Evolutionary conservation across 2,888 invertebrate species (phyloP).

Genomic region (Drosophila atripex): DNA sequence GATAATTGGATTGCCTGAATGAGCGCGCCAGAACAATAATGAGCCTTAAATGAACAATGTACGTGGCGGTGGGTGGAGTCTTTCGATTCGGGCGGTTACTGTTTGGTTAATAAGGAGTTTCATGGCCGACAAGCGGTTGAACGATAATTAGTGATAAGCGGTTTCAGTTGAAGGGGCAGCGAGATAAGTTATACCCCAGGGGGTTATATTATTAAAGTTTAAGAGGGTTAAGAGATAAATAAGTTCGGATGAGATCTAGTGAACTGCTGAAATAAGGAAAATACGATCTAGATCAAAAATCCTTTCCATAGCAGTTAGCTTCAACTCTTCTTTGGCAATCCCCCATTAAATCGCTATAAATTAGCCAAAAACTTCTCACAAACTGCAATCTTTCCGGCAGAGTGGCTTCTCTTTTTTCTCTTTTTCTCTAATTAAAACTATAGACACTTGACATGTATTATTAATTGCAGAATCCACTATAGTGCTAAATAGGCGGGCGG

Average conservation of each 20-base stretch:
- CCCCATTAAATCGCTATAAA: background rate
- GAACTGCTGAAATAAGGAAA: background rate
- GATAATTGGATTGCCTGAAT: constrained; percentile 49
- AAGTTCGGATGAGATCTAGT: too few species aligned
- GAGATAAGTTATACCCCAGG: background rate
- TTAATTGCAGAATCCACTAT: constrained; percentile 23
- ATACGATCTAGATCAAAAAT: background rate
- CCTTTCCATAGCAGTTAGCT: background rate
- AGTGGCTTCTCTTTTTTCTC: background rate
- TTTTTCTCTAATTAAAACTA: background rate
- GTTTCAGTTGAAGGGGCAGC: constrained; percentile 1
- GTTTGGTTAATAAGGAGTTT: constrained; percentile 36
- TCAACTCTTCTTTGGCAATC: background rate
- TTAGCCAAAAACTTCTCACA: background rate
- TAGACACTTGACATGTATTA: constrained; percentile 18
- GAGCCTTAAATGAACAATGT: constrained; percentile 48
- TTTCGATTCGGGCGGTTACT: constrained; percentile 5
- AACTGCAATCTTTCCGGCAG: background rate
- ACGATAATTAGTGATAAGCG: constrained; percentile 33
- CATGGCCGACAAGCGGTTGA: constrained; percentile 23
- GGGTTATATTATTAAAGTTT: too few species aligned
- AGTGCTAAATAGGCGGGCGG: constrained; percentile 7
- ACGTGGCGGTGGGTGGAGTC: constrained; percentile 7
- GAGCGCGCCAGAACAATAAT: constrained; percentile 45
- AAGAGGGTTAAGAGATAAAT: too few species aligned